These are phyloP conservation scores for Chalcosyrphus nemorum DNA, from an alignment of 2,888 invertebrate species.

Conservation along the genomic window DNA sequence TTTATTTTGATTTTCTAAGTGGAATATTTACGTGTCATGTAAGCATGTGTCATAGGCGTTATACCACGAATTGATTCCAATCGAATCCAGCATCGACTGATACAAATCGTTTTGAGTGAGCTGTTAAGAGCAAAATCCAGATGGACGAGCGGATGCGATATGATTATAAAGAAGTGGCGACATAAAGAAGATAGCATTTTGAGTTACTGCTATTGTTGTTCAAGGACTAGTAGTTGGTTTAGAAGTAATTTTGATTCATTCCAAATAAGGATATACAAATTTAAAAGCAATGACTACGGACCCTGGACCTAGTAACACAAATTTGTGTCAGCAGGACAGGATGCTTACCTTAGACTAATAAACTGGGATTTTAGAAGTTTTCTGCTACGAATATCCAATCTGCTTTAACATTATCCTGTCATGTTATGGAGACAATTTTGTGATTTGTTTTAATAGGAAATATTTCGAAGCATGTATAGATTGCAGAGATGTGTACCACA, in stretches of 20 bases:
- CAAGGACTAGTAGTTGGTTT: not conserved
- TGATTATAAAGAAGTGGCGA: not conserved
- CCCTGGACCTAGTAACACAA: too few species aligned
- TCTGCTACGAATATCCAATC: not conserved
- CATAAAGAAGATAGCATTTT: not conserved
- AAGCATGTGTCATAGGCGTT: constrained; percentile 29
- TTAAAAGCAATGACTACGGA: not conserved
- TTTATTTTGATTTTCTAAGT: constrained; percentile 43
- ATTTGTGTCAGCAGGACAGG: too few species aligned
- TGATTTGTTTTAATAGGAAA: not conserved
- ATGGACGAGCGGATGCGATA: not conserved
- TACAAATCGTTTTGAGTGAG: constrained; percentile 18
- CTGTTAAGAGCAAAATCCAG: not conserved
- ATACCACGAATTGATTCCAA: constrained; percentile 25
- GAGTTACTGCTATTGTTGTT: not conserved
- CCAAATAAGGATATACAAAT: not conserved
- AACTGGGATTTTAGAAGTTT: not conserved
- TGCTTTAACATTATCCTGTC: not conserved
- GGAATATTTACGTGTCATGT: constrained; percentile 39
- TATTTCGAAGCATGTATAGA: not conserved
- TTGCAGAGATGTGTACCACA: not conserved
- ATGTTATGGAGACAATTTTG: not conserved
- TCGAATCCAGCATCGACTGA: constrained; percentile 13
- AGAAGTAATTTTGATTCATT: not conserved
- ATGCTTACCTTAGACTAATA: not conserved